Evolutionary conservation across 2,113 vertebrate genomes (phyloP).

Genomic region (Leptocoma aspasia): DNA sequence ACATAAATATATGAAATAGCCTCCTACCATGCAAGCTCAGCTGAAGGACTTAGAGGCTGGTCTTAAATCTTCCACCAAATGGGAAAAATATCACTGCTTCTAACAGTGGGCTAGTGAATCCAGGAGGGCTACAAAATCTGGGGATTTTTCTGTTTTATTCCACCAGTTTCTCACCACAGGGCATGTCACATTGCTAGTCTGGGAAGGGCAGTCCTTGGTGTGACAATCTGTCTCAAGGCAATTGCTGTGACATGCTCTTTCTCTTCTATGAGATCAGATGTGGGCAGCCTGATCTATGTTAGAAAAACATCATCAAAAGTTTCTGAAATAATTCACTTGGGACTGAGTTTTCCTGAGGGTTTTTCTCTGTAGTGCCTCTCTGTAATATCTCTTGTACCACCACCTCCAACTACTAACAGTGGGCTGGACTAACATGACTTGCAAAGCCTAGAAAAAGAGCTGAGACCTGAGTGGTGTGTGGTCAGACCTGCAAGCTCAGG

Average conservation of each 20-base stretch:
- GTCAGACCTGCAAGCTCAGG: background rate
- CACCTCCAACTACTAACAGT: rapidly evolving
- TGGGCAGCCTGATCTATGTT: background rate
- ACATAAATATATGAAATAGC: background rate
- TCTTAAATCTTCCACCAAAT: background rate
- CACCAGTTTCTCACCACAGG: background rate
- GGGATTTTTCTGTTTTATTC: background rate
- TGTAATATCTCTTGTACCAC: background rate
- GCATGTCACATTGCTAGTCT: background rate
- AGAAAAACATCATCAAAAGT: background rate
- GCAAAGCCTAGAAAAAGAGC: background rate
- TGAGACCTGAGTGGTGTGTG: background rate
- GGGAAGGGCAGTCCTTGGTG: background rate
- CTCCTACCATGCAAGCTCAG: rapidly evolving
- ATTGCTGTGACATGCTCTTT: background rate
- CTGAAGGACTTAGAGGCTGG: background rate
- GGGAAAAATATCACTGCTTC: background rate
- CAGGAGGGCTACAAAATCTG: background rate
- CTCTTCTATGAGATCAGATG: background rate
- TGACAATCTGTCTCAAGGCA: background rate
- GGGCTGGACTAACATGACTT: background rate
- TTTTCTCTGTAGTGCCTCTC: background rate
- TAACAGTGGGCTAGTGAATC: background rate
- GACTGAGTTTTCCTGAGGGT: background rate
- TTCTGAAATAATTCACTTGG: background rate